A percentile compares a stretch with the other conserved stretches of the same genome.
Conservation (phyloP, 2,888 invertebrate genomes). For the Odontothrips loti region DNA sequence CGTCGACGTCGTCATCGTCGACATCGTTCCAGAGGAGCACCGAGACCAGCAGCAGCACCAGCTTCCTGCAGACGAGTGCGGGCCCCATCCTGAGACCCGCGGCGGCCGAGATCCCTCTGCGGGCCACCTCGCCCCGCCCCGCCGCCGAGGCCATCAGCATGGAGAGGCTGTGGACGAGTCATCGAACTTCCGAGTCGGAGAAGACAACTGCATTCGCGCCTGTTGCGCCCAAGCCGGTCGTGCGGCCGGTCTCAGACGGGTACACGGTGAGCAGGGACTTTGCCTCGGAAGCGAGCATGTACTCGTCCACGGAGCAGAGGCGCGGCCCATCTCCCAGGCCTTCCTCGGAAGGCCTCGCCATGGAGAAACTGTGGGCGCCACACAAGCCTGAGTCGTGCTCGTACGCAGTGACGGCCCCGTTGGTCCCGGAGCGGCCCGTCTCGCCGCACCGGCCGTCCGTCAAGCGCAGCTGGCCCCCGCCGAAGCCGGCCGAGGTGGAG, state of each 20-base stretch:
- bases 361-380: conserved; percentile 64
- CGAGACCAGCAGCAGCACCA: neutral
- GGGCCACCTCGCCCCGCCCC: conserved; percentile 34
- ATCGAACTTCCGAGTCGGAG: conserved; percentile 32
- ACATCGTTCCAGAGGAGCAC: neutral
- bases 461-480: conserved; percentile 54
- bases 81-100: neutral
- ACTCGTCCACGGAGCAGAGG: conserved; percentile 24
- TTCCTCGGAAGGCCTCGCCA: conserved; percentile 60
- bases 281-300: conserved; percentile 27
- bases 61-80: neutral
- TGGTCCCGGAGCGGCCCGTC: conserved; percentile 35
- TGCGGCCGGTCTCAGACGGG: conserved; percentile 23
- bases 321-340: conserved; percentile 52
- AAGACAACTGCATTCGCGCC: conserved; percentile 2
- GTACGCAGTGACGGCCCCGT: conserved; percentile 1
- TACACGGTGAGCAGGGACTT: conserved; percentile 23
- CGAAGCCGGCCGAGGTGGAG: conserved; percentile 42
- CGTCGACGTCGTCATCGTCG: neutral
- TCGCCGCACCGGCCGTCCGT: conserved; percentile 43
- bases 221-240: conserved; percentile 3
- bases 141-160: conserved; percentile 36
- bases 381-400: conserved; percentile 31
- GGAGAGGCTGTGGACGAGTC: conserved; percentile 37
- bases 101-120: neutral